Evolutionary conservation across 2,888 invertebrate species (phyloP).

Genomic region (Pollenia angustigena): DNA sequence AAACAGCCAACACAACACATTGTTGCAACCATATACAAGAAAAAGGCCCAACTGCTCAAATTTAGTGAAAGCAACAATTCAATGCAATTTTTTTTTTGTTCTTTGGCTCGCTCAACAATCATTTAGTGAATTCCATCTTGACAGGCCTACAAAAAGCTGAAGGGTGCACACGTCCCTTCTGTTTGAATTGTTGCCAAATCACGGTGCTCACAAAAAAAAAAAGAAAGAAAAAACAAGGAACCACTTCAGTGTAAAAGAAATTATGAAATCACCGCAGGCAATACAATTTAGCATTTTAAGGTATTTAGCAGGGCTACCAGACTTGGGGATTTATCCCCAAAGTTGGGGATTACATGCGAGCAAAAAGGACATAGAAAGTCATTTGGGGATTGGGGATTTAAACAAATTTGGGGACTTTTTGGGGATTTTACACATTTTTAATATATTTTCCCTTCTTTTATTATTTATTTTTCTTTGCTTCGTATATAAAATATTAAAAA

Average conservation of each 20-base stretch:
- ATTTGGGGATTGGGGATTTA: too few relatives aligned
- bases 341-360: too few relatives aligned
- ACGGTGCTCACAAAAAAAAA: neutral
- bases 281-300: neutral
- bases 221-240: neutral
- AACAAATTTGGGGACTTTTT: too few relatives aligned
- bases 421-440: too few relatives aligned
- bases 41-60: conserved; percentile 19
- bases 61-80: conserved; percentile 46
- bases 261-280: conserved; percentile 13
- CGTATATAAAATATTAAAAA: too few relatives aligned
- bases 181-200: conserved; percentile 56
- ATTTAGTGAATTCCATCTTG: conserved; percentile 40
- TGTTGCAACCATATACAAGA: neutral
- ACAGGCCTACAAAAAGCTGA: conserved; percentile 47
- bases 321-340: too few relatives aligned
- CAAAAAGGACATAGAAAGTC: too few relatives aligned
- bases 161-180: conserved; percentile 12
- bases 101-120: conserved; percentile 18
- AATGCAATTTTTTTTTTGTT: conserved; percentile 16
- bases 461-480: too few relatives aligned
- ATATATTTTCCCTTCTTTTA: too few relatives aligned
- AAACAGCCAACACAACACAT: neutral
- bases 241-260: neutral
- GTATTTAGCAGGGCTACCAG: neutral